Conservation (phyloP, 2,888 invertebrate species). For the Geophilus truncorum region DNA sequence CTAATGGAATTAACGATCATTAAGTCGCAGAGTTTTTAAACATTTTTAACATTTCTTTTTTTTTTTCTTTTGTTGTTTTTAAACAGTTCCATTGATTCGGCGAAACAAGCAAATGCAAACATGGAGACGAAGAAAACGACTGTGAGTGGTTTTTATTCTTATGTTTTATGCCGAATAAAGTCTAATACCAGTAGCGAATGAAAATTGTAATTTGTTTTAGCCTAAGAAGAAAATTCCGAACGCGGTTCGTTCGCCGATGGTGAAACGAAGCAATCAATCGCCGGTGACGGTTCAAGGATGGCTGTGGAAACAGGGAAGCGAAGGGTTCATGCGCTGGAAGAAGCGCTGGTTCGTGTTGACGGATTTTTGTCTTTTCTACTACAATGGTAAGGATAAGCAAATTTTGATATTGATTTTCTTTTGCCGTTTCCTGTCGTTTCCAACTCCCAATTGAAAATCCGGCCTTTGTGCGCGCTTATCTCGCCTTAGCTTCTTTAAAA, state of each 20-base stretch:
- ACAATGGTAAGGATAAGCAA: constrained; percentile 72
- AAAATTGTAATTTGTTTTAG: not conserved
- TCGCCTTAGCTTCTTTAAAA: not conserved
- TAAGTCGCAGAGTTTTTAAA: not conserved
- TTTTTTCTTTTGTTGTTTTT: not conserved
- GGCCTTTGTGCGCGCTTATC: not conserved
- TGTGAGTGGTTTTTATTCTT: not conserved
- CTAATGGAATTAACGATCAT: not conserved
- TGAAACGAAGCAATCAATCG: constrained; percentile 76
- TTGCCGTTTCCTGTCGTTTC: constrained; percentile 37
- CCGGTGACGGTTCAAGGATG: constrained; percentile 82
- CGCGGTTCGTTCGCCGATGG: constrained; percentile 64
- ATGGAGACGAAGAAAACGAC: constrained; percentile 12
- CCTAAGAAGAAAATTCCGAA: constrained; percentile 35
- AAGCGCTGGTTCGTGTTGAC: constrained; percentile 91
- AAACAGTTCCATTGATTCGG: not conserved
- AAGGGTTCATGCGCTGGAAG: constrained; percentile 89
- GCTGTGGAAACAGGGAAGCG: constrained; percentile 87
- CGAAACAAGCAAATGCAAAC: not conserved
- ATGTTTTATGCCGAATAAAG: too few species aligned
- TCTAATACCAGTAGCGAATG: too few species aligned
- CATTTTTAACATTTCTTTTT: not conserved
- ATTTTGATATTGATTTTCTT: too few species aligned
- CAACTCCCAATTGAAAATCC: not conserved
- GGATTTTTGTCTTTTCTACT: constrained; percentile 89